Evolutionary conservation across 2,113 vertebrate species (phyloP).

Genomic region (Mus pahari): DNA sequence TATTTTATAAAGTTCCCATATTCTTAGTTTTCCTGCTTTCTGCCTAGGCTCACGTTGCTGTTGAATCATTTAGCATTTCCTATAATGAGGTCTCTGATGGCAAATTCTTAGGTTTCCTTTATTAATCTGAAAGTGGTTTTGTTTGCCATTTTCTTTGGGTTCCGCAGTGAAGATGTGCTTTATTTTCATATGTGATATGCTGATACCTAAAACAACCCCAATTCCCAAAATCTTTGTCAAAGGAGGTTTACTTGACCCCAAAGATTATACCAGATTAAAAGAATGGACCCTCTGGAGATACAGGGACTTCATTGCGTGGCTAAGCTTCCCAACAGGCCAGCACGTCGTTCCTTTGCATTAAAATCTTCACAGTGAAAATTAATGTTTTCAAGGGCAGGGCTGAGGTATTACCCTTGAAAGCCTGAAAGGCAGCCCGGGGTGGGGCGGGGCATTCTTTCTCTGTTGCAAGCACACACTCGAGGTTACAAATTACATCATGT

Average conservation of each 20-base stretch:
- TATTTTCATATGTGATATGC: neutral
- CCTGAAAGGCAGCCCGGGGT: too few relatives aligned
- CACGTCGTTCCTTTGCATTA: neutral
- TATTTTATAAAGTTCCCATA: constrained; percentile 9
- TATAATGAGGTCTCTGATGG: constrained; percentile 5
- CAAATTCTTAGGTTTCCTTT: constrained; percentile 48
- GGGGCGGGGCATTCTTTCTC: neutral
- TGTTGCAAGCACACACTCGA: neutral
- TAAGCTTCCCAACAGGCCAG: neutral
- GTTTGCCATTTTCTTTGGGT: neutral
- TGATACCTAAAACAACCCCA: neutral
- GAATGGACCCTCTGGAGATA: neutral
- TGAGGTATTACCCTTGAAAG: neutral
- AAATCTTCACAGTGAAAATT: neutral
- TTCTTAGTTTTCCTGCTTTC: constrained; percentile 6
- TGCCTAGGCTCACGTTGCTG: neutral
- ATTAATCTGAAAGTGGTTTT: neutral
- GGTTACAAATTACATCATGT: neutral
- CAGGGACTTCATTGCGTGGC: neutral
- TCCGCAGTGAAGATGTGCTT: constrained; percentile 28
- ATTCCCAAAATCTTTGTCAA: neutral
- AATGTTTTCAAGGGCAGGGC: neutral
- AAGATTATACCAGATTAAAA: neutral
- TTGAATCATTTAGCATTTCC: constrained; percentile 22
- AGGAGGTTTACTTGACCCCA: neutral